Percentiles rank a stretch among this genome's conserved stretches.
Evolutionary conservation across 2,888 invertebrate genomes (phyloP).

Genomic region (Microplitis deprimator): DNA sequence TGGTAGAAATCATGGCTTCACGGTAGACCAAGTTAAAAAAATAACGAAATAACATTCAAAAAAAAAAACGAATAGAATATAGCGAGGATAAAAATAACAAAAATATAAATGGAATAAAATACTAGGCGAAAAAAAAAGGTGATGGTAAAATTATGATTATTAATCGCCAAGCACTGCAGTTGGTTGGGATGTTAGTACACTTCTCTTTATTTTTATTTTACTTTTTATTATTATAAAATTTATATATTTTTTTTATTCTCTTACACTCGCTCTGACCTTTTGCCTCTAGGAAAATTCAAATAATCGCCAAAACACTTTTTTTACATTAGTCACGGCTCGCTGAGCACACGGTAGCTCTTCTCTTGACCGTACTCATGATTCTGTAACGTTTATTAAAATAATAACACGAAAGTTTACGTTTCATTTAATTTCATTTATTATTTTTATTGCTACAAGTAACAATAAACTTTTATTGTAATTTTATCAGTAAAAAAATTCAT

Average conservation of each 20-base stretch:
- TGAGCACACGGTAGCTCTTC: neutral
- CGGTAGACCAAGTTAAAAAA: constrained; percentile 29
- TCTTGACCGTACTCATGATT: constrained; percentile 9
- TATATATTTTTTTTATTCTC: neutral
- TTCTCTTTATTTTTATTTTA: constrained; percentile 3
- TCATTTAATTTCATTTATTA: constrained; percentile 13
- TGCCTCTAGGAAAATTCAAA: constrained; percentile 31
- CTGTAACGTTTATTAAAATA: constrained; percentile 29
- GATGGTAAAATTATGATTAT: constrained; percentile 52
- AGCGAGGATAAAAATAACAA: neutral
- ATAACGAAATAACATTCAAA: constrained; percentile 23
- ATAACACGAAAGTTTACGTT: constrained; percentile 17
- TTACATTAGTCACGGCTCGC: constrained; percentile 19
- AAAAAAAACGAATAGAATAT: constrained; percentile 31
- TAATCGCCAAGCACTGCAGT: constrained; percentile 48
- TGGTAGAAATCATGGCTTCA: constrained; percentile 52
- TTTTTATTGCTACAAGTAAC: constrained; percentile 10
- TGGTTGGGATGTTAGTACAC: constrained; percentile 27
- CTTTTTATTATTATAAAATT: constrained; percentile 12
- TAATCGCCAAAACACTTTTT: constrained; percentile 39
- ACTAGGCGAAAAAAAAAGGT: constrained; percentile 19
- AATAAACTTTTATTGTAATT: neutral
- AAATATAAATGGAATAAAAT: constrained; percentile 35
- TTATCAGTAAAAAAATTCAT: neutral
- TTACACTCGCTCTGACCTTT: constrained; percentile 20